phyloP scores from a whole-genome alignment of 2,113 vertebrate species.

The Phalacrocorax pelagicus region DNA sequence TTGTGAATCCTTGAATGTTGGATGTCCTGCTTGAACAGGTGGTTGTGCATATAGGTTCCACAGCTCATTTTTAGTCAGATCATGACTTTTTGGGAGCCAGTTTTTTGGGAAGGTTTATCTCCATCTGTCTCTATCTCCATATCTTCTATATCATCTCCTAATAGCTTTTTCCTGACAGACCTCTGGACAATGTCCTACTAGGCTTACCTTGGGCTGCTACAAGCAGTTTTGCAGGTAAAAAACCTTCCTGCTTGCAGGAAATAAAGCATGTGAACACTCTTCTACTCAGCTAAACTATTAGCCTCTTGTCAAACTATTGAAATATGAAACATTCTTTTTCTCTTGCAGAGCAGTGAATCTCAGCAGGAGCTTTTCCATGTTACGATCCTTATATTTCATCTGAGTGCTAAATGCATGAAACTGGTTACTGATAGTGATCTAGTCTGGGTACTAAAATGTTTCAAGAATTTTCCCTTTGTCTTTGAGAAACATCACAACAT shows the following conservation, averaged over 20 bases:
- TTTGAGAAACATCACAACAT: not conserved
- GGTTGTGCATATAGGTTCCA: not conserved
- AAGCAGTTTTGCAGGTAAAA: not conserved
- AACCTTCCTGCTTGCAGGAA: not conserved
- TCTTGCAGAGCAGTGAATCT: not conserved
- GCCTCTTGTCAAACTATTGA: not conserved
- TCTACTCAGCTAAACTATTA: not conserved
- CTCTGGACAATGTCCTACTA: not conserved
- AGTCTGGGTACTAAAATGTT: not conserved
- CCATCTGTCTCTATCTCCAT: not conserved
- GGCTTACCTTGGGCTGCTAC: not conserved
- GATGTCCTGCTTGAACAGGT: not conserved
- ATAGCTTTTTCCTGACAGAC: not conserved
- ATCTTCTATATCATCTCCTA: rapidly evolving
- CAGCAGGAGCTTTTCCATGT: not conserved
- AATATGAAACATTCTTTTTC: not conserved
- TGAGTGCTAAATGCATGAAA: not conserved
- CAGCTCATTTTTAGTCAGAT: not conserved
- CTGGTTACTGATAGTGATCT: not conserved
- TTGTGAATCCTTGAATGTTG: not conserved
- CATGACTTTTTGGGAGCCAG: not conserved
- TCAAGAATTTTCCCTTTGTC: not conserved
- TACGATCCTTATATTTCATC: not conserved
- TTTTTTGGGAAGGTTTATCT: not conserved
- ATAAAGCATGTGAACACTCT: not conserved